Conservation (phyloP, 2,888 invertebrate species). For the Melangyna quadrimaculata region DNA sequence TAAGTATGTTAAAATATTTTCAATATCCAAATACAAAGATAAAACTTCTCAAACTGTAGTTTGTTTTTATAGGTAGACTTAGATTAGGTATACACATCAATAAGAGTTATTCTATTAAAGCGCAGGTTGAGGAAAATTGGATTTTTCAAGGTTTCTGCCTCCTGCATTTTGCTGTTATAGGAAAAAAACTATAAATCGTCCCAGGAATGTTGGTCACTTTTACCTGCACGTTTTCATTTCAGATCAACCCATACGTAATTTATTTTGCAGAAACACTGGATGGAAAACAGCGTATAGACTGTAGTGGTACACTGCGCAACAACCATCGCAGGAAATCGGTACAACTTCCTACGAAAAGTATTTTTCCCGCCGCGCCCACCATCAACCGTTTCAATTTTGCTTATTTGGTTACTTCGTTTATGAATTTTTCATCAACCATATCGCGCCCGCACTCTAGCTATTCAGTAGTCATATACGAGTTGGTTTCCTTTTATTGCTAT, state of each 20-base stretch:
- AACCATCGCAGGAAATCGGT: neutral
- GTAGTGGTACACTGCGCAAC: no score
- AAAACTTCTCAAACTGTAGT: neutral
- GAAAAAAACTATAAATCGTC: constrained; percentile 53
- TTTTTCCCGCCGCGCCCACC: no score
- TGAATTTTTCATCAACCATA: constrained; percentile 52
- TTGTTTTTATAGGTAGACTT: neutral
- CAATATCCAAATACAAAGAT: neutral
- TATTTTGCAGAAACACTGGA: neutral
- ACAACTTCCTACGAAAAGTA: constrained; percentile 14
- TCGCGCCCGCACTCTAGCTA: neutral
- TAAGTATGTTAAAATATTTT: no score
- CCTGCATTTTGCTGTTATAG: constrained; percentile 19
- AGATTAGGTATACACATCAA: no score
- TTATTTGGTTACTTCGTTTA: neutral
- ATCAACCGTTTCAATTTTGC: neutral
- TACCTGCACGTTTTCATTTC: neutral
- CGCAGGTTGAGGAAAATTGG: constrained; percentile 68
- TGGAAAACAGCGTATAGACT: neutral
- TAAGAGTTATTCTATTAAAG: constrained; percentile 49
- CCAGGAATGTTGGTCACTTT: constrained; percentile 13
- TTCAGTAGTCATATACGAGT: neutral
- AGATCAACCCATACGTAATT: neutral
- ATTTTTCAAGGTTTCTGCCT: constrained; percentile 52
- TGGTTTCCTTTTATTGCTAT: neutral